Evolutionary conservation across 2,113 vertebrate genomes (phyloP).

Genomic region (Scytalopus superciliaris): DNA sequence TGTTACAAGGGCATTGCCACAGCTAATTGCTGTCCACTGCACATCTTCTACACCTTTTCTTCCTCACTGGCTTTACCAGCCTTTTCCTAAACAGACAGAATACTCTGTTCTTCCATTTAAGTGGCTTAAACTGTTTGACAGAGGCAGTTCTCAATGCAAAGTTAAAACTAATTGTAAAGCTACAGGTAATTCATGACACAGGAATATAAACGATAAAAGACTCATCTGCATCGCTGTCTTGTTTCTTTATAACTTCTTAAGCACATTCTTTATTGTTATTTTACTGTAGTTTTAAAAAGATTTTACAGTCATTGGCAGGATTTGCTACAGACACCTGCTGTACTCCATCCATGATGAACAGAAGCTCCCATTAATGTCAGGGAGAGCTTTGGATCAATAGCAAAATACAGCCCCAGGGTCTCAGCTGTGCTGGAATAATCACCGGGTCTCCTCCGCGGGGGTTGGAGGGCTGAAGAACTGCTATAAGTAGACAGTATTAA

Average conservation of each 20-base stretch:
- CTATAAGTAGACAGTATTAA: not conserved
- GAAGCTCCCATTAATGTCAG: not conserved
- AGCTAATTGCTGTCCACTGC: not conserved
- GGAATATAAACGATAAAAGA: not conserved
- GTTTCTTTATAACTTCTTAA: not conserved
- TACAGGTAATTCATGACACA: not conserved
- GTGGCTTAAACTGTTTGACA: not conserved
- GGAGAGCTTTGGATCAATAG: not conserved
- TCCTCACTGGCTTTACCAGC: not conserved
- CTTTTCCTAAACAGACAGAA: not conserved
- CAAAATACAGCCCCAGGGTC: not conserved
- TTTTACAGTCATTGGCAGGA: not conserved
- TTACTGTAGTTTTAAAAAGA: not conserved
- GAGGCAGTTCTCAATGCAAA: not conserved
- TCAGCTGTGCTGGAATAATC: not conserved
- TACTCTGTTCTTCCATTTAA: not conserved
- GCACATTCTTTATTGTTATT: not conserved
- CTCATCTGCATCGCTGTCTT: not conserved
- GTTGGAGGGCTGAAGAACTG: not conserved
- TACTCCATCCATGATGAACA: not conserved
- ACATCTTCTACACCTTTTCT: not conserved
- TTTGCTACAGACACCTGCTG: not conserved
- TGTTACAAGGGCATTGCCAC: not conserved
- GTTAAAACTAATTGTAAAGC: not conserved
- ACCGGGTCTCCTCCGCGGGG: not conserved